phyloP scores from a whole-genome alignment of 2,888 invertebrate genomes.

The Rhodophaea formosa region DNA sequence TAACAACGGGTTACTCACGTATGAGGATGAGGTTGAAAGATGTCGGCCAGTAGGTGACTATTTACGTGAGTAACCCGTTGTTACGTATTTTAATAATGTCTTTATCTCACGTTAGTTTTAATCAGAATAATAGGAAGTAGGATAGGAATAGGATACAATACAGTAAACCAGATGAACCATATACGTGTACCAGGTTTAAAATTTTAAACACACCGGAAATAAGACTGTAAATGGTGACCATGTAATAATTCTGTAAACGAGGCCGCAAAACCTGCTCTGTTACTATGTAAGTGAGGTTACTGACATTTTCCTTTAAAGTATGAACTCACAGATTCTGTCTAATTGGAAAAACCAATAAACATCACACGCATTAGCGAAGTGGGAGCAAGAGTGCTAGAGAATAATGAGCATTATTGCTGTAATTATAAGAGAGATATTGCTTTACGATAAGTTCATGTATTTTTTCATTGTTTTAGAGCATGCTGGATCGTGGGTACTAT shows the following conservation, averaged over 20 bases:
- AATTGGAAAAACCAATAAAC: conserved; percentile 15
- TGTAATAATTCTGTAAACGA: background rate
- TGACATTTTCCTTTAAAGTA: background rate
- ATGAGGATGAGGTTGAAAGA: too few relatives aligned
- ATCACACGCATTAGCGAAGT: background rate
- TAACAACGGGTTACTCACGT: too few relatives aligned
- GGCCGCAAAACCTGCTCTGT: background rate
- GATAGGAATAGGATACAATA: too few relatives aligned
- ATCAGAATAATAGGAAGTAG: too few relatives aligned
- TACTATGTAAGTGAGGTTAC: background rate
- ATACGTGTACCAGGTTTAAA: too few relatives aligned
- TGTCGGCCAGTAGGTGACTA: too few relatives aligned
- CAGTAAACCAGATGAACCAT: too few relatives aligned
- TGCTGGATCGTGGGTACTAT: background rate
- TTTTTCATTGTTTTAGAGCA: background rate
- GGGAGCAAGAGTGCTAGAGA: background rate
- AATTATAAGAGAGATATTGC: background rate
- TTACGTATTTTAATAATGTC: too few relatives aligned
- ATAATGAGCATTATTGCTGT: background rate
- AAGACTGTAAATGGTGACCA: background rate
- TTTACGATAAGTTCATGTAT: background rate
- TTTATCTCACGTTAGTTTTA: too few relatives aligned
- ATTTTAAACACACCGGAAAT: too few relatives aligned
- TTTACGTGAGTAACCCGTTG: too few relatives aligned
- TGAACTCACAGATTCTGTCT: conserved; percentile 1